Evolutionary conservation across 2,797 vertebrate species (phyloP).

Genomic region (Gallinago nigripennis): DNA sequence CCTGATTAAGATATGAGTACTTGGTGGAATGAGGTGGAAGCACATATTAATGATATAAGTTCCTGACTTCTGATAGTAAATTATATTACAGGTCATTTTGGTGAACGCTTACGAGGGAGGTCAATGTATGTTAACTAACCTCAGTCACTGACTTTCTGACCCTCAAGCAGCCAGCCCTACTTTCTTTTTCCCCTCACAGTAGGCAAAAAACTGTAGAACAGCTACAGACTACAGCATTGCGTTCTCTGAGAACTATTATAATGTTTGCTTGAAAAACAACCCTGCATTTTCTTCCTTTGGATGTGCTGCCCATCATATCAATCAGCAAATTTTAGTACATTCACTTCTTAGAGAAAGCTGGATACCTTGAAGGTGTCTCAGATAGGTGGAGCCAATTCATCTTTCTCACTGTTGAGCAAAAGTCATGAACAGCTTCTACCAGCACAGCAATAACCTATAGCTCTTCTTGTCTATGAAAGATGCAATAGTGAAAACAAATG

Average conservation of each 20-base stretch:
- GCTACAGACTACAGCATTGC: no score
- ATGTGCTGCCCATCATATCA: neutral
- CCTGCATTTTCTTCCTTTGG: neutral
- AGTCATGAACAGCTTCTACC: neutral
- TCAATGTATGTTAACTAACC: no score
- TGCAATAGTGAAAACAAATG: neutral
- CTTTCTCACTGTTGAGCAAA: neutral
- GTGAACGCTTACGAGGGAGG: neutral
- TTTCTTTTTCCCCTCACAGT: fast-evolving
- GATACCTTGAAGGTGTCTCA: neutral
- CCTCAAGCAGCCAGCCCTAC: neutral
- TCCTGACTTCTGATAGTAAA: neutral
- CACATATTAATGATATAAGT: neutral
- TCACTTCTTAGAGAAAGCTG: neutral
- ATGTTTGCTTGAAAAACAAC: neutral
- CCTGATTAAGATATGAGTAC: neutral
- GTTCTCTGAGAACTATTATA: neutral
- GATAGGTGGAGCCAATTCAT: neutral
- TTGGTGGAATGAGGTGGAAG: neutral
- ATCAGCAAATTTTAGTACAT: neutral
- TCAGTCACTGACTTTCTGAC: neutral
- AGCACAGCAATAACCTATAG: neutral
- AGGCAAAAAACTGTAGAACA: neutral
- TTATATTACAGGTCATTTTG: neutral
- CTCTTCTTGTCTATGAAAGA: neutral